Evolutionary conservation across 2,113 vertebrate genomes (phyloP).

Genomic region (Talpa occidentalis): DNA sequence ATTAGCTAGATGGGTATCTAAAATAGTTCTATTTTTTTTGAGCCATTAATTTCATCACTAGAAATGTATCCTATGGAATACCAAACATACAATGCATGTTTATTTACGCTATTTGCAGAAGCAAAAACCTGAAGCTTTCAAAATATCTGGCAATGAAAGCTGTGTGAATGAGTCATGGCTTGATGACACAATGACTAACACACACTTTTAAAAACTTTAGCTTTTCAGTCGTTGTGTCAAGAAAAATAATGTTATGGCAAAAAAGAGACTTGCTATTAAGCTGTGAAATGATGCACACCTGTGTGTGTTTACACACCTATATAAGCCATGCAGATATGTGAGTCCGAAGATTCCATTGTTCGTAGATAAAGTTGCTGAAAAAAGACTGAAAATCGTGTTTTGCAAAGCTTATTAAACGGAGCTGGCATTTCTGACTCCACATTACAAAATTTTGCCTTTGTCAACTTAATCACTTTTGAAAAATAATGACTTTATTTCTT

Average conservation of each 20-base stretch:
- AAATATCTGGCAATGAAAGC: background rate
- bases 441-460: background rate
- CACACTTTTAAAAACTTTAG: background rate
- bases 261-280: too few species aligned
- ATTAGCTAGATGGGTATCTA: background rate
- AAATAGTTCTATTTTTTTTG: background rate
- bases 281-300: background rate
- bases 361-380: background rate
- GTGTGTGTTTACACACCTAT: background rate
- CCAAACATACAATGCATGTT: background rate
- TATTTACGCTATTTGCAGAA: background rate
- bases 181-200: background rate
- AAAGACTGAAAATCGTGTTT: background rate
- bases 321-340: background rate
- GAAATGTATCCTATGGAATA: background rate
- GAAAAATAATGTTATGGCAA: background rate
- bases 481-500: background rate
- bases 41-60: background rate
- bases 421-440: background rate
- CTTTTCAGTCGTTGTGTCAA: background rate
- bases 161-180: background rate
- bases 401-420: background rate
- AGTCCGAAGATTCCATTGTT: background rate
- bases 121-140: background rate
- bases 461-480: background rate